These are phyloP conservation scores for Cylindroiulus punctatus DNA, from an alignment of 2,888 invertebrate genomes.

Conservation along the genomic window DNA sequence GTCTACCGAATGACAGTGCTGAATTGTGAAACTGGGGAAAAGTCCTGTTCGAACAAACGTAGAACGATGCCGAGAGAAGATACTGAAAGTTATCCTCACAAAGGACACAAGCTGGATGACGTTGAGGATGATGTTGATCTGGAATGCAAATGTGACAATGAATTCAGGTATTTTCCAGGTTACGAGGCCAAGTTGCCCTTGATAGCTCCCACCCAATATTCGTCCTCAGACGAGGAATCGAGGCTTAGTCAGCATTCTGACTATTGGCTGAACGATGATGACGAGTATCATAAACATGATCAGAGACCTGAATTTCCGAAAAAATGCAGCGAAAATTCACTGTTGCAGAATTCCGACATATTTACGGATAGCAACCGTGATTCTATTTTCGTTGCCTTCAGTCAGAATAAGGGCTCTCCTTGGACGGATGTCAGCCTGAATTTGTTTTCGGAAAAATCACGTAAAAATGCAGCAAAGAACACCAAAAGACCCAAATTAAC, in stretches of 20 bases:
- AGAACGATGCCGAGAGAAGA: not conserved
- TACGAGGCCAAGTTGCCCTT: not conserved
- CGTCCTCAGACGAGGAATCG: slow-evolving; percentile 20
- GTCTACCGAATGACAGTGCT: slow-evolving; percentile 59
- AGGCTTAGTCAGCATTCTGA: slow-evolving; percentile 29
- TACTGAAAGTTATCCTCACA: not conserved
- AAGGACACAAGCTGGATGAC: not conserved
- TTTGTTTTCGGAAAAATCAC: slow-evolving; percentile 38
- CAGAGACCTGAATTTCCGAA: not conserved
- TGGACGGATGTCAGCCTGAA: slow-evolving; percentile 53
- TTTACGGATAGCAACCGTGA: slow-evolving; percentile 36
- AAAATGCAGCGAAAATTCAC: slow-evolving; percentile 6
- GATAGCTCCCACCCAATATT: not conserved
- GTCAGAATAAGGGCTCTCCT: slow-evolving; percentile 54
- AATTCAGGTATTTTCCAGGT: not conserved
- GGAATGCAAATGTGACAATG: slow-evolving; percentile 2
- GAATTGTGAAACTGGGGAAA: slow-evolving; percentile 47
- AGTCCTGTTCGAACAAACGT: not conserved
- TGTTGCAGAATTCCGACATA: not conserved
- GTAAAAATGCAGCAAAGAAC: not conserved
- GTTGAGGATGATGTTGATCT: not conserved
- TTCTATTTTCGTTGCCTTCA: slow-evolving; percentile 52
- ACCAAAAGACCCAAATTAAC: not conserved
- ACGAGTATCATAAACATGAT: not conserved
- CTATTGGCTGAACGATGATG: not conserved